These are phyloP conservation scores for Coregonus ussuriensis DNA, from an alignment of 2,797 vertebrate genomes.

Conservation along the genomic window DNA sequence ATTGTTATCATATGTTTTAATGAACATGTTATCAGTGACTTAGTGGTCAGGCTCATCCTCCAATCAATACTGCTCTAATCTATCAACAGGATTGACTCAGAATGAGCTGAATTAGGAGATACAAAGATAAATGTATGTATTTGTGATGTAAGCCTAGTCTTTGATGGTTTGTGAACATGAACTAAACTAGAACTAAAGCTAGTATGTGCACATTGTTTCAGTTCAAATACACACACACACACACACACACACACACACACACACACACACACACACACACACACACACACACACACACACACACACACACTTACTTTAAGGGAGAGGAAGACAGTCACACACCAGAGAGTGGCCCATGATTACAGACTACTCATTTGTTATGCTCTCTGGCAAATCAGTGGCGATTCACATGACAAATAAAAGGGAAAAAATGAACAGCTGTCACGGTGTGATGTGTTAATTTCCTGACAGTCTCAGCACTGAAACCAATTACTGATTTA, in stretches of 20 bases:
- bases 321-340: constrained; percentile 69
- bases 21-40: constrained; percentile 43
- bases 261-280: neutral
- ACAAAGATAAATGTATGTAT: constrained; percentile 33
- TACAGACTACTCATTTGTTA: constrained; percentile 97
- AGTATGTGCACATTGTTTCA: constrained; percentile 68
- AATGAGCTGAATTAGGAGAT: constrained; percentile 20
- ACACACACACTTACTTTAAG: constrained; percentile 10
- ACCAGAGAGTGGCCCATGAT: constrained; percentile 86
- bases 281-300: neutral
- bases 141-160: neutral
- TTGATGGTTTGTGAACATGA: neutral
- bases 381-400: constrained; percentile 93
- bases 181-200: neutral
- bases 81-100: constrained; percentile 29
- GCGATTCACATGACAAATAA: constrained; percentile 94
- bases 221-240: constrained; percentile 34
- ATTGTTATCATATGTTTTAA: constrained; percentile 51
- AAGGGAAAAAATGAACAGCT: constrained; percentile 94
- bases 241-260: constrained; percentile 15
- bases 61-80: constrained; percentile 51
- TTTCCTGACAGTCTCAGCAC: constrained; percentile 97
- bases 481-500: constrained; percentile 99
- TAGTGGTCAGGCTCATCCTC: constrained; percentile 47
- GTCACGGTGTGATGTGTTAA: constrained; percentile 99